Base-by-base conservation (phyloP, 2,113 vertebrate genomes). In the Chascanopsetta lugubris region DNA sequence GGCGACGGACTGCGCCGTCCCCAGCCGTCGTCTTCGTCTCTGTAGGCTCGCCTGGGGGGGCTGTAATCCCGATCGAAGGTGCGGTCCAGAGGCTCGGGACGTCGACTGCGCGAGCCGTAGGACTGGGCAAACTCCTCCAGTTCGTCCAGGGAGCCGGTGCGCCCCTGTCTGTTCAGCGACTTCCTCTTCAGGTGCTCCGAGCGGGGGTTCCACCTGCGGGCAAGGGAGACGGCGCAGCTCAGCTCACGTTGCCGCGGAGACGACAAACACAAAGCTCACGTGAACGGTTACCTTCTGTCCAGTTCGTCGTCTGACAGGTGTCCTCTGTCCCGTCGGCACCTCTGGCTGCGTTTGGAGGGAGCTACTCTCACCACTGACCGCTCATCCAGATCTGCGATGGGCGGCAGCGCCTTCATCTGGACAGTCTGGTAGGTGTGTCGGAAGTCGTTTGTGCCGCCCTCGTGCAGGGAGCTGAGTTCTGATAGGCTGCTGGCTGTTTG, bases 391-490 rank as follows among this genome's bases (percentile, higher is more conserved):
- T 97, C 96, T 18, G 79, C 83, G 0, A 96, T 93, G 50, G 94
- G 82, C 0, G 95, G 94, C 32, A 98, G 90, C 1, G 93, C 94
- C 72, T 96, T 97, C 87, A 93, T 94, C 61, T 95, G 93, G 43
- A 90, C 87, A 61, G 94, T 95, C 29, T 94, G 94, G 82, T 95
- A 98, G 43, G 95, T 90, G 68, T 95, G 95, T 56, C 93, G 93
- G 87, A 96, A 97, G 45, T 91, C 93, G 49, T 88, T 15, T 38
- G 91, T 94, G 0, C 94, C 94, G 0, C 94, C 95, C 0, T 99
- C 96, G 0, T 99, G 97, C 74, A 99, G 90, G 1, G 97, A 99
- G 88, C 95, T 98, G 72, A 99, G 93, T 82, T 99, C 97, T 0
- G 97, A 99, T 30, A 98, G 72, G 85, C 95, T 98, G 61, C 93